Percentiles rank a stretch among this genome's conserved stretches.
Evolutionary conservation across 2,113 vertebrate species (phyloP).

Genomic region (Python bivittatus): DNA sequence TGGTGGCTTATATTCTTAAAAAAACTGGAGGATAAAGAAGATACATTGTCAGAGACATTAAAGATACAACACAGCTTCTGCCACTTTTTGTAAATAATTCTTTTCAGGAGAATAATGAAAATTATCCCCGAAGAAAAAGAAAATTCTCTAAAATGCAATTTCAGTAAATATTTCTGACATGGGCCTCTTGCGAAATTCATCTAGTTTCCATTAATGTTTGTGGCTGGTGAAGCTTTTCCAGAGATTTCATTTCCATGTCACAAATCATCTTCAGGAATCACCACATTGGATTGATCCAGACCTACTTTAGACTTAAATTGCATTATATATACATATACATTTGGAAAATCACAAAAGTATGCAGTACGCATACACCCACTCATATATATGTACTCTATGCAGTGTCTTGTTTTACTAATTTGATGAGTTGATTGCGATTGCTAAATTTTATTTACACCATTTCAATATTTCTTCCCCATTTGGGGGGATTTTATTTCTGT

Average conservation of each 20-base stretch:
- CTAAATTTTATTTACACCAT: not conserved
- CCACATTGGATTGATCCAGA: not conserved
- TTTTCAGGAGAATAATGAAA: not conserved
- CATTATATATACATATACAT: not conserved
- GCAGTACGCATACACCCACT: too few species aligned
- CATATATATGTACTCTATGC: not conserved
- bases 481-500: conserved; percentile 30
- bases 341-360: too few species aligned
- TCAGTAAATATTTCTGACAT: not conserved
- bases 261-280: not conserved
- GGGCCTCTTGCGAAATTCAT: not conserved
- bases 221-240: not conserved
- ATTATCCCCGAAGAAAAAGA: not conserved
- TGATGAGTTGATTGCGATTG: not conserved
- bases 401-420: not conserved
- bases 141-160: not conserved
- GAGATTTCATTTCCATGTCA: not conserved
- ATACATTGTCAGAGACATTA: not conserved
- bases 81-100: not conserved
- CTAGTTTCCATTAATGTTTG: not conserved
- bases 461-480: rapidly evolving
- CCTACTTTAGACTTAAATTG: not conserved
- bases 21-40: not conserved
- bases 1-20: not conserved
- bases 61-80: not conserved